Percentiles rank a stretch among this genome's conserved stretches.
phyloP scores from a whole-genome alignment of 2,888 invertebrate species.

The Cryptocheilus praepositus region DNA sequence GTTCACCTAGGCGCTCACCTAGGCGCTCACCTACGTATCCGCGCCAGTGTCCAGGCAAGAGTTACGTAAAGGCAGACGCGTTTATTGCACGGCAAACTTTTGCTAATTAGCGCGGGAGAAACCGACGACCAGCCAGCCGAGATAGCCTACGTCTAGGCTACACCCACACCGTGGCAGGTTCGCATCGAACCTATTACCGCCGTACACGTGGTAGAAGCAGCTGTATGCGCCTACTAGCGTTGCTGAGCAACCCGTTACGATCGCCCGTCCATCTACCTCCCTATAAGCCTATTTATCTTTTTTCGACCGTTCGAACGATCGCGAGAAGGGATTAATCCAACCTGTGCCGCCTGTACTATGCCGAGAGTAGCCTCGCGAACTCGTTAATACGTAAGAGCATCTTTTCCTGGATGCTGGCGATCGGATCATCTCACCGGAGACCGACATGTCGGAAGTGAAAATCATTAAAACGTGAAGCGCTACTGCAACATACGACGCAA shows the following conservation, averaged over 20 bases:
- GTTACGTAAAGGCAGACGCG: constrained; percentile 70
- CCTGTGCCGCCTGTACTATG: too few relatives aligned
- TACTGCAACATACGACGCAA: too few relatives aligned
- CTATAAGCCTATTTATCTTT: background rate
- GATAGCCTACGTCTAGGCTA: constrained; percentile 51
- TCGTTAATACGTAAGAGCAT: constrained; percentile 53
- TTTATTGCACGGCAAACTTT: constrained; percentile 73
- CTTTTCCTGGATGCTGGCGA: constrained; percentile 16
- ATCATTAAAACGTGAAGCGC: too few relatives aligned
- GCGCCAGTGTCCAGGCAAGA: constrained; percentile 55
- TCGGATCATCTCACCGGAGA: too few relatives aligned
- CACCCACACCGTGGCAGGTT: constrained; percentile 7
- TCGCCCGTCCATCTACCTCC: too few relatives aligned
- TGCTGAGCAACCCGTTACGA: constrained; percentile 16
- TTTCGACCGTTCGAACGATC: too few relatives aligned
- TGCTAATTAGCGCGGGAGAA: constrained; percentile 73
- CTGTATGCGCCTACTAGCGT: constrained; percentile 7
- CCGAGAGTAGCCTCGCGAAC: too few relatives aligned
- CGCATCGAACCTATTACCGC: constrained; percentile 7
- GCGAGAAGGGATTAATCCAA: too few relatives aligned
- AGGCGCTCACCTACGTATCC: constrained; percentile 4
- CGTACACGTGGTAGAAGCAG: constrained; percentile 4
- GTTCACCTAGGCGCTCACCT: too few relatives aligned
- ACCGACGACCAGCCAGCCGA: constrained; percentile 71
- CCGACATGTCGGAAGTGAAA: too few relatives aligned